Percentiles rank a stretch among this genome's conserved stretches.
Evolutionary conservation across 2,888 invertebrate species (phyloP).

Genomic region (Macaria notata): DNA sequence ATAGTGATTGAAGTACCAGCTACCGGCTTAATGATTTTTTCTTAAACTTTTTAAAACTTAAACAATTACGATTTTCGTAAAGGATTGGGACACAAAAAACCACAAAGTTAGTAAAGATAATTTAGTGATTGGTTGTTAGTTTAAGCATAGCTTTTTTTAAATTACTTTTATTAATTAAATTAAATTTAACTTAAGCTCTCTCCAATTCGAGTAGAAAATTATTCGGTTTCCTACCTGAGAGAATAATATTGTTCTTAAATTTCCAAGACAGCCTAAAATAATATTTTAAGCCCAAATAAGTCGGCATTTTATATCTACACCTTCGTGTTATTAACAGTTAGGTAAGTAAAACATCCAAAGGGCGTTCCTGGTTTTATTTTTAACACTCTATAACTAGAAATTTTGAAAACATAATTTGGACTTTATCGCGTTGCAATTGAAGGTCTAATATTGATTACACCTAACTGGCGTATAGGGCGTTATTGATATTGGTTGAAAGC

Average conservation of each 20-base stretch:
- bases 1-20: no score
- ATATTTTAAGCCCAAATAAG: conserved; percentile 58
- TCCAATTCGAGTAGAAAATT: no score
- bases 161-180: no score
- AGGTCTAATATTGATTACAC: conserved; percentile 32
- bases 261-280: conserved; percentile 47
- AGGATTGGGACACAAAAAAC: no score
- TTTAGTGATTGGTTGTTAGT: no score
- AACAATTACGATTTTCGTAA: no score
- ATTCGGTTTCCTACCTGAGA: no score
- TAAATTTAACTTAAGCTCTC: no score
- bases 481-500: conserved; percentile 50
- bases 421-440: conserved; percentile 35
- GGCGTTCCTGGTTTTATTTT: conserved; percentile 53
- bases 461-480: conserved; percentile 38
- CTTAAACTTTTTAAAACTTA: no score
- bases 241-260: conserved; percentile 32
- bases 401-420: conserved; percentile 32
- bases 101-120: no score
- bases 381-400: conserved; percentile 37
- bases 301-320: conserved; percentile 65
- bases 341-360: conserved; percentile 74
- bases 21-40: no score
- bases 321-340: conserved; percentile 66
- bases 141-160: no score